Conservation (phyloP, 2,888 invertebrate species). For the Hirudinaria manillensis region DNA sequence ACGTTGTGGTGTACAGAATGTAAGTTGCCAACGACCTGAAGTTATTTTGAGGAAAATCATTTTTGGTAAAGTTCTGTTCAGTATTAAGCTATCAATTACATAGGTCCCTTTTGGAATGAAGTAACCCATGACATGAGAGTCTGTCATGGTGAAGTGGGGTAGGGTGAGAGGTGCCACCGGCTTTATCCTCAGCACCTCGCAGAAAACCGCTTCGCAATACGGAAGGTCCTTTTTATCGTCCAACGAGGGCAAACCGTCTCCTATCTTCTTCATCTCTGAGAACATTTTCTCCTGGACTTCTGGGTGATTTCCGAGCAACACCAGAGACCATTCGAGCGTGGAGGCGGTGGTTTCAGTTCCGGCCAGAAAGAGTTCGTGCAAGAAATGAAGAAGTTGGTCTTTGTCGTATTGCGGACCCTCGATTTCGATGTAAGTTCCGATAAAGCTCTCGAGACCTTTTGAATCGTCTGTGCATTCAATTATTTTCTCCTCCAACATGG, state of each 20-base stretch:
- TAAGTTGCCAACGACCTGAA: conserved; percentile 25
- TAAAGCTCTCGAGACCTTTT: conserved; percentile 4
- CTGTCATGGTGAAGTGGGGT: conserved; percentile 27
- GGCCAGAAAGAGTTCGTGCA: conserved; percentile 33
- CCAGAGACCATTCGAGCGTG: conserved; percentile 30
- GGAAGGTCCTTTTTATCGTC: conserved; percentile 19
- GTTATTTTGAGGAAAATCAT: background rate
- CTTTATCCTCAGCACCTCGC: conserved; percentile 21
- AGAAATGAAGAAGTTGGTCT: conserved; percentile 6
- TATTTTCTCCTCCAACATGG: conserved; percentile 17
- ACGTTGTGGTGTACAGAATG: conserved; percentile 11
- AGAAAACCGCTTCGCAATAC: conserved; percentile 26
- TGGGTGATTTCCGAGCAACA: conserved; percentile 27
- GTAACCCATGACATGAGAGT: conserved; percentile 29
- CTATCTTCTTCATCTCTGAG: conserved; percentile 28
- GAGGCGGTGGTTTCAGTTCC: conserved; percentile 35
- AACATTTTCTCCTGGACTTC: conserved; percentile 32
- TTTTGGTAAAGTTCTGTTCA: background rate
- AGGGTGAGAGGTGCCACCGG: conserved; percentile 13
- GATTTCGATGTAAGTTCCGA: background rate
- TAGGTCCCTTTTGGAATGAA: conserved; percentile 27
- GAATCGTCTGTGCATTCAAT: background rate
- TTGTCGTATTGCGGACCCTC: conserved; percentile 9
- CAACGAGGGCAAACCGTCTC: conserved; percentile 8
- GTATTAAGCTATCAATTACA: conserved; percentile 11